Base-by-base conservation (phyloP, 2,797 vertebrate genomes). In the Tamandua tetradactyla region DNA sequence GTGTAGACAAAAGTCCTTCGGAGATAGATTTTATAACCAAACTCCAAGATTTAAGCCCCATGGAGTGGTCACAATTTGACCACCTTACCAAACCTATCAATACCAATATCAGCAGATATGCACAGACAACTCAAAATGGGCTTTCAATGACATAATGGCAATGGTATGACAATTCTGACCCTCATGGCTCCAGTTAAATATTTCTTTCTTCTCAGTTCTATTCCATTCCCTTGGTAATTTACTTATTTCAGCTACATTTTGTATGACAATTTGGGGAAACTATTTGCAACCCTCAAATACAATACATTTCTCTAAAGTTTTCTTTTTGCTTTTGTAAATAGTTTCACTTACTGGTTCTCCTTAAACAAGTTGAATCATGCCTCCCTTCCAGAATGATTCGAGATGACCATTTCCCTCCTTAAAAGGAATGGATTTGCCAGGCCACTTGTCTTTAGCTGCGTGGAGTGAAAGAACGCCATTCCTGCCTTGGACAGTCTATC, bases 221-320 rank as follows among this genome's bases (percentile, higher is more conserved):
- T 84, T 76, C 44, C 61, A 27, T 81, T 49, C n/a, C 66, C 44
- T 92, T 78, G 40, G 23, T 79, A n/a, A n/a, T n/a, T n/a, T n/a
- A 35, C 81, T 96, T 94, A 71, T 79, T 74, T 93, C 81, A 85
- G 88, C 82, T 80, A 89, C 3, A 61, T 64, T 69, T 72, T 49
- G 75, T 76, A 27, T 62, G 47, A 94, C 40, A 84, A 92, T 18
- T 55, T 74, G 75, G 25, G 40, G 35, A 91, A 94, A 40, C 57
- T 69, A 87, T 80, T 79, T 91, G n/a, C n/a, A 59, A 90, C 95
- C 30, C 66, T 87, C 89, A 87, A 84, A 78, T 80, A 76, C 10
- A 62, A 32, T 88, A n/a, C 3, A 66, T 59, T 64, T 84, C 44
- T 86, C 66, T 80, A 76, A 82, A 88, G 59, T 15, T 55, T 76